A percentile compares a stretch with the other conserved stretches of the same genome.
Evolutionary conservation across 2,888 invertebrate genomes (phyloP).

Genomic region (Parasteatoda lunata): DNA sequence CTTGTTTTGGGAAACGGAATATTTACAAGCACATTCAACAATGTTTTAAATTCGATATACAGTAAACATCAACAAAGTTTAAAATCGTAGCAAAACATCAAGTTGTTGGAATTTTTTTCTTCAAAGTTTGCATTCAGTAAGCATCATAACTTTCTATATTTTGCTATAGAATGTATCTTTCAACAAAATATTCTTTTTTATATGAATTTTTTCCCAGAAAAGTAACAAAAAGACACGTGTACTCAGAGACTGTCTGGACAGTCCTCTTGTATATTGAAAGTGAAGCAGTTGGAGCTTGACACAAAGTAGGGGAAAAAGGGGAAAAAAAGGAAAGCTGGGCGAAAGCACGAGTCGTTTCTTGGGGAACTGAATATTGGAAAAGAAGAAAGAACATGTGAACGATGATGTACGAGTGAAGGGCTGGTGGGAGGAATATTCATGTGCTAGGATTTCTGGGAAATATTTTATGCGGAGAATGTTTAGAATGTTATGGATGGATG

Average conservation of each 20-base stretch:
- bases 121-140: too few relatives aligned
- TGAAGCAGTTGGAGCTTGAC: slow-evolving; percentile 36
- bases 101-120: too few relatives aligned
- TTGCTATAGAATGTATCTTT: neutral
- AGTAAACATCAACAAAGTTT: too few relatives aligned
- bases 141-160: too few relatives aligned
- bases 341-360: neutral
- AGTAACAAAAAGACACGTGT: slow-evolving; percentile 28
- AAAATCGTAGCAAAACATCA: too few relatives aligned
- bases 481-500: slow-evolving; percentile 2
- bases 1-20: too few relatives aligned
- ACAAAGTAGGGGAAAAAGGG: neutral
- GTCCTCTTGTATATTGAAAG: slow-evolving; percentile 21
- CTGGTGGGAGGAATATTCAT: slow-evolving; percentile 40
- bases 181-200: neutral
- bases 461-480: neutral
- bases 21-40: too few relatives aligned
- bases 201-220: neutral
- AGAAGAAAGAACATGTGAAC: slow-evolving; percentile 42
- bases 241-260: slow-evolving; percentile 9
- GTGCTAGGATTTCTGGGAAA: slow-evolving; percentile 3
- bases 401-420: slow-evolving; percentile 40
- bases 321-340: neutral
- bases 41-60: too few relatives aligned
- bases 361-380: slow-evolving; percentile 17